Base-by-base conservation (phyloP, 1,140 invertebrate genomes). In the Lerema accius region DNA sequence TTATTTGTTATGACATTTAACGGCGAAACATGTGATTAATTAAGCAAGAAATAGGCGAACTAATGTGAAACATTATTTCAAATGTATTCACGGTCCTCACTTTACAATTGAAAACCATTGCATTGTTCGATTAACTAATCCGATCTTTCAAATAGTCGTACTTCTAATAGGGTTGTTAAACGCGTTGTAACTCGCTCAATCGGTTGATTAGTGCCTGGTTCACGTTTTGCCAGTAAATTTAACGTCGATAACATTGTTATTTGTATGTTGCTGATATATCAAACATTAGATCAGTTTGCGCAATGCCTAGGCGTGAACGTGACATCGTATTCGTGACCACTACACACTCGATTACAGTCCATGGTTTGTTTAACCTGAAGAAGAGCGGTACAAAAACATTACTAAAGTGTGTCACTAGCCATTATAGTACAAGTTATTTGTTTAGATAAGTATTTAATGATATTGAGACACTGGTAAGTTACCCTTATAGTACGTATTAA, bases 281-380 rank as follows among this genome's bases (percentile, higher is more conserved):
- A 66, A 58, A 64, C 61, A 73, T 72, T 73, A 58, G 69, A 79
- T 79, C 73, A 73, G 68, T 73, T 82, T 82, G 69, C 79, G 70
- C 66, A 82, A 82, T 65, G 69, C 53, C 71, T 73, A 65, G 69
- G 61, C 68, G 67, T 68, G 55, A 45, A 65, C 73, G 70, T 79
- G 79, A 77, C 72, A 74, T 68, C 63, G 55, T 76, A 71, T 72
- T 82, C 79, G 79, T 82, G 79, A 82, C 75, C 69, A 72, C 68
- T 75, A 63, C 45, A 67, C 45, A 63, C 56, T 67, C 63, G 63
- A 76, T 78, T 72, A 71, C 70, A 67, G 65, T 69, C 51, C 26
- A 67, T 65, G 49, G 65, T 67, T 67, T 73, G 63, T 67, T 65
- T 70, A 67, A 67, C 43, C 11, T 13, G 14, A 17, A 59, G 49